Base-by-base conservation (phyloP, 2,888 invertebrate species). In the Lasioglossum lativentre region DNA sequence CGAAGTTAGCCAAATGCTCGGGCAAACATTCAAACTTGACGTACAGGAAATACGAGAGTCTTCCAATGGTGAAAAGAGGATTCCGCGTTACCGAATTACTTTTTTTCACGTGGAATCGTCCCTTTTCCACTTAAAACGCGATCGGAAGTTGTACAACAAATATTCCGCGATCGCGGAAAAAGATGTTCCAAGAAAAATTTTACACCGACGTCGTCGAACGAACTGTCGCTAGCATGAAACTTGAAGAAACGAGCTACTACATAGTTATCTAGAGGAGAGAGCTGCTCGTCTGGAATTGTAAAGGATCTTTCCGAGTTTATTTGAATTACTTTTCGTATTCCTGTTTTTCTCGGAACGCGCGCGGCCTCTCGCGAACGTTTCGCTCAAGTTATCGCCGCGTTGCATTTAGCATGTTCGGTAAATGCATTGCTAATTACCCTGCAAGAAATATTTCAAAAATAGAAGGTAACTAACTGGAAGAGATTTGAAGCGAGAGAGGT, bases 211-310 rank as follows among this genome's bases (percentile, higher is more conserved):
- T 10, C 34, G 66, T 10, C 34, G 66, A 66, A 66, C 63, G 66
- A 68, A 68, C 34, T 12, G 34, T 68, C 19, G 34, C 66, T 8
- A 10, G 34, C 23, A 34, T 0, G 66, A 10, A 34, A 68, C 66
- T 68, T 4, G 34, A 68, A 68, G 34, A 23, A 68, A 38, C 66
- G 66, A 68, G 66, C 34, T 68, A n/a, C n/a, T n/a, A n/a, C n/a
- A n/a, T n/a, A 34, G 34, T 68, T 68, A 68, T 68, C 34, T 10
- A 10, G 19, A 68, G 66, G 66, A n/a, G n/a, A n/a, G n/a, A 68
- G 38, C 34, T 38, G 66, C 34, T 68, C 34, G 19, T 23, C 66
- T 38, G 66, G 23, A 38, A 34, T 23, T 8, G 66, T 68, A 4
- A 10, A 68, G 19, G 19, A 34, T 34, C 23, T 23, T 38, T 68